Evolutionary conservation across 2,113 vertebrate species (phyloP).

Genomic region (Xenopus tropicalis): DNA sequence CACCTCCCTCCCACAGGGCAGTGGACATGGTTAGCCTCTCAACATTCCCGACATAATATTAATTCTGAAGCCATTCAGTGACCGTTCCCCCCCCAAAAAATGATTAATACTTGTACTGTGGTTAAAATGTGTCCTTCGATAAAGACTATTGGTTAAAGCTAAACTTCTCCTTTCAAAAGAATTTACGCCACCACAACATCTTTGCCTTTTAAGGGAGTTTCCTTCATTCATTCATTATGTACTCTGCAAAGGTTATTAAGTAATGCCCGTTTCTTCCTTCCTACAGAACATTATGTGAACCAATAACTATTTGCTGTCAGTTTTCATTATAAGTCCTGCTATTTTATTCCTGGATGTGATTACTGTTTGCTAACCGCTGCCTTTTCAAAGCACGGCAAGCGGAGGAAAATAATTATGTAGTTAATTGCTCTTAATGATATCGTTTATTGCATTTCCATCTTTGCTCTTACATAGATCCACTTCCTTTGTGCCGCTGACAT

Average conservation of each 20-base stretch:
- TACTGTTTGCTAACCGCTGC: conserved; percentile 15
- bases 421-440: conserved; percentile 40
- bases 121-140: no score
- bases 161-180: no score
- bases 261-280: conserved; percentile 1
- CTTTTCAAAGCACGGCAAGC: conserved; percentile 16
- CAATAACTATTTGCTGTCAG: conserved; percentile 16
- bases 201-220: no score
- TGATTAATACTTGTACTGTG: no score
- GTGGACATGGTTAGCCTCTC: no score
- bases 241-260: neutral
- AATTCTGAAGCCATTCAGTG: no score
- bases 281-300: neutral
- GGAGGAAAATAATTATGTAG: conserved; percentile 30
- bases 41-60: no score
- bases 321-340: conserved; percentile 1
- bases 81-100: no score
- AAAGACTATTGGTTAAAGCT: no score
- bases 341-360: conserved; percentile 33
- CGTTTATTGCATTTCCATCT: conserved; percentile 36
- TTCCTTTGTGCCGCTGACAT: conserved; percentile 3
- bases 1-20: no score
- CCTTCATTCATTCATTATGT: no score
- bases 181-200: no score
- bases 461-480: conserved; percentile 10